Conservation (phyloP, 2,797 vertebrate species). For the Nasua narica region DNA sequence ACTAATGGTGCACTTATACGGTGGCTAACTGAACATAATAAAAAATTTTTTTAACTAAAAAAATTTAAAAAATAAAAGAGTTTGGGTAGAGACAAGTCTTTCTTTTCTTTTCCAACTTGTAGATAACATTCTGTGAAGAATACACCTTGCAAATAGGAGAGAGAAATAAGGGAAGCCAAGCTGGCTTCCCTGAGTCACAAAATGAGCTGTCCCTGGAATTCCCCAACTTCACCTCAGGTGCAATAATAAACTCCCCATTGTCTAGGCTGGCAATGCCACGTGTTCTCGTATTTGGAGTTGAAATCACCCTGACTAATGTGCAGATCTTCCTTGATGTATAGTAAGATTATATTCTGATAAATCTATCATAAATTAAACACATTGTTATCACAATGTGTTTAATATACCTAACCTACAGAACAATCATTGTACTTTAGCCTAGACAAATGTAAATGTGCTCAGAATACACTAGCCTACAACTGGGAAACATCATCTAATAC, state of each 20-base stretch:
- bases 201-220: constrained; percentile 32
- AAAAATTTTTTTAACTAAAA: background rate
- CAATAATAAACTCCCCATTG: background rate
- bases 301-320: background rate
- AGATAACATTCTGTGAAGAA: background rate
- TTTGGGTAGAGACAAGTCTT: background rate
- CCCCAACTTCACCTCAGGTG: background rate
- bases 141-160: background rate
- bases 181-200: background rate
- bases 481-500: background rate
- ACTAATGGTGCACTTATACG: background rate
- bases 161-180: background rate
- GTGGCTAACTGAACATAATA: background rate
- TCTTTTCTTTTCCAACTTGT: constrained; percentile 2
- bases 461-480: background rate
- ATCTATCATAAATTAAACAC: background rate
- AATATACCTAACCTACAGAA: background rate
- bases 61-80: background rate
- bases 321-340: background rate
- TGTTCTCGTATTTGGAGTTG: background rate
- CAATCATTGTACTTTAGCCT: background rate
- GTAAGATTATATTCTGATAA: background rate
- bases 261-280: background rate
- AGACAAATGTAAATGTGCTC: background rate
- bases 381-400: background rate